Base-by-base conservation (phyloP, 2,888 invertebrate genomes). In the Listrodromus nycthemerus region DNA sequence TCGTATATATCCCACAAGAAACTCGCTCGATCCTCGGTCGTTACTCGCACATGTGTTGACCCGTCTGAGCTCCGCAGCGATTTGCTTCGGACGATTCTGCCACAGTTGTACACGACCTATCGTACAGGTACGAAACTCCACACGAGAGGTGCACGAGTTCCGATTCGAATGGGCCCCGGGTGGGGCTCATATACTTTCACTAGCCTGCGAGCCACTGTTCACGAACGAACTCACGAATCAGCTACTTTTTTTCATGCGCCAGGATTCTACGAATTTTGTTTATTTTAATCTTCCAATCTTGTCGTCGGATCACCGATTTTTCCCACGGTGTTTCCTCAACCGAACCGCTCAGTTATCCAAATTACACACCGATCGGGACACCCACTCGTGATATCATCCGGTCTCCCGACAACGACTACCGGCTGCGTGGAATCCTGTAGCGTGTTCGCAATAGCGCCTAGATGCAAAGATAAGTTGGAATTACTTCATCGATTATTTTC, bases 111-210 rank as follows among this genome's bases (percentile, higher is more conserved):
- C 16, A 45, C 84, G 85, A 88, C 84, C 85, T 85, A 85, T 80
- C 84, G 79, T 77, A 80, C 69, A 77, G 74, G 82, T 78, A 83
- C 75, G 63, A 81, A 87, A 84, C 87, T 30, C 61, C 84, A 87
- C 75, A 66, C 79, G 74, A 82, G 80, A 85, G 85, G 85, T 89
- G 90, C 90, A 89, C 88, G 89, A 89, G 86, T 89, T 89, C 87
- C 86, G 83, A 80, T 87, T 73, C 82, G 71, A 85, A 71, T 81
- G 75, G 71, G 81, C 69, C 70, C 84, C 75, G 66, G 88, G 90
- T 90, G 90, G 90, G 90, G 89, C 86, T 85, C 80, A 82, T 85
- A 85, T 85, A 90, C 90, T 90, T 90, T 90, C 90, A 90, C 90
- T 88, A 86, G 84, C 80, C 73, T 84, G 81, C 77, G 82, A 55